A percentile compares a stretch with the other conserved stretches of the same genome.
phyloP scores from a whole-genome alignment of 1,140 invertebrate species.

The Halesus radiatus region DNA sequence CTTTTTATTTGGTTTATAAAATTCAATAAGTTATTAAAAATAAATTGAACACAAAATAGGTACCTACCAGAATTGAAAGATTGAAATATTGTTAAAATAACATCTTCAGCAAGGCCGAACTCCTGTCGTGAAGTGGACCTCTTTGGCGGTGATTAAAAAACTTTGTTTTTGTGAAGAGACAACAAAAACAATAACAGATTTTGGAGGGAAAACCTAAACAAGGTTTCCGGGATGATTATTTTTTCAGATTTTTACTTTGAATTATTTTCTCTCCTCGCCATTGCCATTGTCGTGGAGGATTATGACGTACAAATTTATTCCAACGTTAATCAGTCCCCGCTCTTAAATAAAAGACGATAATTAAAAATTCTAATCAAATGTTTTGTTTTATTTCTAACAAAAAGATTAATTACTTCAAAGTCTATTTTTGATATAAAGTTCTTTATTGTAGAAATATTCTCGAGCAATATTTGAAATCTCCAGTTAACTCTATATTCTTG shows the following conservation, averaged over 20 bases:
- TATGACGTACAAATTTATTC: conserved; percentile 15
- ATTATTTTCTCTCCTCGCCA: not conserved
- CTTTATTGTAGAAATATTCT: too few species aligned
- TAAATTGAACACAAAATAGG: too few species aligned
- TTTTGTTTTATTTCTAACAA: too few species aligned
- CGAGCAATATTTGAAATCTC: too few species aligned
- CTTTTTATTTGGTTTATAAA: too few species aligned
- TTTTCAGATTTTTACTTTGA: conserved; percentile 23
- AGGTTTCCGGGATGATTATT: conserved; percentile 50
- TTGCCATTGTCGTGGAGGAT: not conserved
- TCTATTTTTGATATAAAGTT: too few species aligned
- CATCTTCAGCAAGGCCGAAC: not conserved
- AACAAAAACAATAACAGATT: conserved; percentile 57
- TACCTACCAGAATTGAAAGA: too few species aligned
- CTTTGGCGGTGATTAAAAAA: conserved; percentile 55
- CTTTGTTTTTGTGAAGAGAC: conserved; percentile 55
- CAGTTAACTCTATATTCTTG: too few species aligned
- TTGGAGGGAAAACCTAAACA: conserved; percentile 54
- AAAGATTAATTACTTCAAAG: too few species aligned
- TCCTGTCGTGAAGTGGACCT: conserved; percentile 38
- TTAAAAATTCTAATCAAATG: too few species aligned
- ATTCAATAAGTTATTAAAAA: too few species aligned
- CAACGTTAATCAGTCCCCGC: conserved; percentile 14
- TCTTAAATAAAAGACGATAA: not conserved
- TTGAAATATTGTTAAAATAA: too few species aligned